These are phyloP conservation scores for Misgurnus mizolepis DNA, from an alignment of 2,113 vertebrate species.

Conservation along the genomic window DNA sequence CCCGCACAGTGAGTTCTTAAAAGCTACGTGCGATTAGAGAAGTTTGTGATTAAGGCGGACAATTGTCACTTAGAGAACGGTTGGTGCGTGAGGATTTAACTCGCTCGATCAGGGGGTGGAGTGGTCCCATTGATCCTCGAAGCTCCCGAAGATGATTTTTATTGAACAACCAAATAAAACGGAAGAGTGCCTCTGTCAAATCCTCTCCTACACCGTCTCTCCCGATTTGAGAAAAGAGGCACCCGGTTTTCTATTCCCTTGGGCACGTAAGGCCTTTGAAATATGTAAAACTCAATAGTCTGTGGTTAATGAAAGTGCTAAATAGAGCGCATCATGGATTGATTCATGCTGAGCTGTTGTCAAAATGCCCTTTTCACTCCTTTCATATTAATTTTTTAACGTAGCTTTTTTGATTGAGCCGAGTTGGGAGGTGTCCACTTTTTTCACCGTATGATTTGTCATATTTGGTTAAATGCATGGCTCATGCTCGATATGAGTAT, in stretches of 20 bases:
- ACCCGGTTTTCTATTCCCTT: background rate
- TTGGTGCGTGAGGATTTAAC: background rate
- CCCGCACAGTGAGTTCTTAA: background rate
- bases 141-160: slow-evolving; percentile 34
- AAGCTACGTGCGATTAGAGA: slow-evolving; percentile 15
- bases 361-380: slow-evolving; percentile 27
- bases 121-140: slow-evolving; percentile 20
- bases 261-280: slow-evolving; percentile 17
- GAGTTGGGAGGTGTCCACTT: slow-evolving; percentile 26
- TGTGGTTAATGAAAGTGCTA: slow-evolving; percentile 27
- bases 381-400: slow-evolving; percentile 28
- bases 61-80: background rate
- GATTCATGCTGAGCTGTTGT: slow-evolving; percentile 26
- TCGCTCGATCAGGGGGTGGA: background rate
- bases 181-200: slow-evolving; percentile 7
- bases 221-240: background rate
- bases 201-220: background rate
- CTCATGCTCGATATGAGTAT: too few relatives aligned
- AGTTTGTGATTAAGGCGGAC: slow-evolving; percentile 13
- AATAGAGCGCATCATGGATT: slow-evolving; percentile 38
- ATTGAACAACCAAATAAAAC: slow-evolving; percentile 10
- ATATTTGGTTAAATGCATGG: background rate
- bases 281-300: slow-evolving; percentile 32
- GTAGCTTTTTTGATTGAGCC: slow-evolving; percentile 34
- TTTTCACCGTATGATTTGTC: background rate